A percentile compares a stretch with the other conserved stretches of the same genome.
Evolutionary conservation across 2,888 invertebrate genomes (phyloP).

Genomic region (Pyrocoelia pectoralis): DNA sequence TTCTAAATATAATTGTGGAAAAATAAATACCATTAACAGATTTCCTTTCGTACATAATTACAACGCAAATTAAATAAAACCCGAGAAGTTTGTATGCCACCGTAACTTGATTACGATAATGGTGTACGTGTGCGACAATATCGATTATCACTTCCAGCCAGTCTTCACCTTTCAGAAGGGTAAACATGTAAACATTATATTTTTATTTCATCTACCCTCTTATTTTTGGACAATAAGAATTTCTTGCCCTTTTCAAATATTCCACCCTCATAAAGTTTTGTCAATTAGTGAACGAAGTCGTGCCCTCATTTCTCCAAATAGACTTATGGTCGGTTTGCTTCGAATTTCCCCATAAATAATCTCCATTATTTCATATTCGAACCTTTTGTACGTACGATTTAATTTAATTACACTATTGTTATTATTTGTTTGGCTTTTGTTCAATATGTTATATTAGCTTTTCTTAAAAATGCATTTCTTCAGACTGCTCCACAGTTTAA

Average conservation of each 20-base stretch:
- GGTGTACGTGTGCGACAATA: not conserved
- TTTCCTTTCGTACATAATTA: no score
- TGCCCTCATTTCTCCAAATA: conserved; percentile 20
- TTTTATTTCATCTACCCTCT: not conserved
- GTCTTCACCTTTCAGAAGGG: not conserved
- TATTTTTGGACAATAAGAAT: not conserved
- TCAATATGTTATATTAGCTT: no score
- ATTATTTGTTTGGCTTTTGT: no score
- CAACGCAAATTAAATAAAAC: not conserved
- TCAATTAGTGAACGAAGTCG: conserved; percentile 13
- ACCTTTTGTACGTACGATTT: not conserved
- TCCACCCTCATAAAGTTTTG: conserved; percentile 14
- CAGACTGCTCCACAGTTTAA: no score
- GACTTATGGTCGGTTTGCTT: conserved; percentile 21
- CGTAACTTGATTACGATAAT: not conserved
- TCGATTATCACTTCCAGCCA: conserved; percentile 1
- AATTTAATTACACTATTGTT: not conserved
- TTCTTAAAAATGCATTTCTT: no score
- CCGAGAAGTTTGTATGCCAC: not conserved
- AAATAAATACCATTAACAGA: no score
- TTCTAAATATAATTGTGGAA: no score
- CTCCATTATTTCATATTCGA: not conserved
- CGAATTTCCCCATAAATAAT: conserved; percentile 10
- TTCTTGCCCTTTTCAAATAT: conserved; percentile 9
- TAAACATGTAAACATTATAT: not conserved